phyloP scores from a whole-genome alignment of 1,140 invertebrate species.

The Acromyrmex charruanus region DNA sequence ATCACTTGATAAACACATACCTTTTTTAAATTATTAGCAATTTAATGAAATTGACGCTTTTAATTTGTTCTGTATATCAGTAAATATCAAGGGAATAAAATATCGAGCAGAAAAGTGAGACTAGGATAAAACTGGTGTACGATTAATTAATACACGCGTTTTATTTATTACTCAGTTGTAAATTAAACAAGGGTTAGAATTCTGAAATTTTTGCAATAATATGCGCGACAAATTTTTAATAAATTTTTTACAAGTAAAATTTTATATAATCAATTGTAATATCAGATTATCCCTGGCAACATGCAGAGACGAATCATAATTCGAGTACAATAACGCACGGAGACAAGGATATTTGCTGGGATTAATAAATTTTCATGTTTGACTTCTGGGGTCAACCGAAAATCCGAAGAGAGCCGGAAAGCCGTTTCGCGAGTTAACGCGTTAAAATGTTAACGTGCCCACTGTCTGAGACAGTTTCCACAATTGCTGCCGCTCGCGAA shows the following conservation, averaged over 20 bases:
- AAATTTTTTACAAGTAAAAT: not conserved
- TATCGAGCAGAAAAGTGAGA: not conserved
- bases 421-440: constrained; percentile 24
- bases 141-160: constrained; percentile 20
- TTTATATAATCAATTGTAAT: constrained; percentile 6
- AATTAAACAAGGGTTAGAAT: not conserved
- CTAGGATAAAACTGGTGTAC: too few relatives aligned
- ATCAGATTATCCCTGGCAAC: not conserved
- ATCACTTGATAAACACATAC: not conserved
- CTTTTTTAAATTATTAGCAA: not conserved
- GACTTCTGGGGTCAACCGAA: constrained; percentile 35
- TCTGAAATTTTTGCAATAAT: not conserved
- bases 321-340: not conserved
- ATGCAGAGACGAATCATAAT: constrained; percentile 13
- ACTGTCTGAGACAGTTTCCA: constrained; percentile 47
- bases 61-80: not conserved
- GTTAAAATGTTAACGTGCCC: constrained; percentile 40
- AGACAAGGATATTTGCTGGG: constrained; percentile 13
- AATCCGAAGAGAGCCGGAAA: not conserved
- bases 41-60: not conserved
- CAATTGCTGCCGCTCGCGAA: constrained; percentile 28
- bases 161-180: not conserved
- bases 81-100: not conserved
- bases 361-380: constrained; percentile 39
- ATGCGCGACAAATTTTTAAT: not conserved